phyloP scores from a whole-genome alignment of 2,797 vertebrate species.

The Intellagama lesueurii region DNA sequence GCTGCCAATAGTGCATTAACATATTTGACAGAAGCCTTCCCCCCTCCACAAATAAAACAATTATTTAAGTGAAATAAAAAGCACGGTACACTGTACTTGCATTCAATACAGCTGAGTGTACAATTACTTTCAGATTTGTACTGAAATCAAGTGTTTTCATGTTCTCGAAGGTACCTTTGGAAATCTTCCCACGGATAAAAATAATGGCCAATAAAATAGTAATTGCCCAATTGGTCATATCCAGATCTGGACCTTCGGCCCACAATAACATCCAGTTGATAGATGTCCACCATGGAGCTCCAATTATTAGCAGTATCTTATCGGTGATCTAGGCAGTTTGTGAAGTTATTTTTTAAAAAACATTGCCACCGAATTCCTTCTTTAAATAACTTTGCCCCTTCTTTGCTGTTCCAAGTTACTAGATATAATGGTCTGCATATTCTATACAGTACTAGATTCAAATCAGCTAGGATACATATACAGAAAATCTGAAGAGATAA shows the following conservation, averaged over 20 bases:
- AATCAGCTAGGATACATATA: background rate
- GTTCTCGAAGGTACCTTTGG: slow-evolving; percentile 67
- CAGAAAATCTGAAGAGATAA: slow-evolving; percentile 29
- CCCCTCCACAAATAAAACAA: background rate
- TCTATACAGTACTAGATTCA: slow-evolving; percentile 39
- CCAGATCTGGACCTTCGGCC: background rate
- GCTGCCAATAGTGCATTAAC: background rate
- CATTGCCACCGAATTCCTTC: slow-evolving; percentile 24
- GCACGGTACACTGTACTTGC: slow-evolving; percentile 37
- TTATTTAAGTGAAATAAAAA: background rate
- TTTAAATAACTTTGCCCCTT: slow-evolving; percentile 32
- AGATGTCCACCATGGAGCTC: background rate
- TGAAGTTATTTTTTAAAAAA: slow-evolving; percentile 68
- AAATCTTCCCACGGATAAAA: slow-evolving; percentile 76
- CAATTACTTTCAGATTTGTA: slow-evolving; percentile 64
- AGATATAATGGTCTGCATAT: background rate
- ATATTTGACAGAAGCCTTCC: background rate
- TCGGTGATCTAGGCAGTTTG: slow-evolving; percentile 67
- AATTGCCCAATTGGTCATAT: background rate
- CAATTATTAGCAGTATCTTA: slow-evolving; percentile 53
- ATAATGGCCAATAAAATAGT: slow-evolving; percentile 71
- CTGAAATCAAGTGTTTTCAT: slow-evolving; percentile 64
- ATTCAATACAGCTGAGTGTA: slow-evolving; percentile 53
- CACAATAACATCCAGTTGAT: background rate
- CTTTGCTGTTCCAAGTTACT: slow-evolving; percentile 27